Conservation (phyloP, 2,113 vertebrate species). For the Sigmodon hispidus region DNA sequence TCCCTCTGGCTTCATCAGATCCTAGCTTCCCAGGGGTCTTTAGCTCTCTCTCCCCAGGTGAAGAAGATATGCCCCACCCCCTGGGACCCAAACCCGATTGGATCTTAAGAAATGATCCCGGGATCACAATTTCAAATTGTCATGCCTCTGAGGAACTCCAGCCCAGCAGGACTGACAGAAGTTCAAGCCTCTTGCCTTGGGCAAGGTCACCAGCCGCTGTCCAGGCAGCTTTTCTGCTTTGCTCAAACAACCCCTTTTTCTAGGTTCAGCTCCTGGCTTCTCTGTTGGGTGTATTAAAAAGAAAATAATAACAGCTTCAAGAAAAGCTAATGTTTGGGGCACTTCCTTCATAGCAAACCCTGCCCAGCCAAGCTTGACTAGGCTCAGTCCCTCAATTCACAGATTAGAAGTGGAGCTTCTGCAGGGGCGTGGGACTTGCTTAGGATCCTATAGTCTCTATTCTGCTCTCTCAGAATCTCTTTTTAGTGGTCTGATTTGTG, state of each 20-base stretch:
- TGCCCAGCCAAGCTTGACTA: neutral
- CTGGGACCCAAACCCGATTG: neutral
- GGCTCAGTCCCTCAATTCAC: conserved; percentile 5
- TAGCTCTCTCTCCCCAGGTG: neutral
- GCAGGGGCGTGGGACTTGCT: neutral
- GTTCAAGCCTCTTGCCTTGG: neutral
- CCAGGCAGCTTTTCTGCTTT: neutral
- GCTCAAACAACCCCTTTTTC: neutral
- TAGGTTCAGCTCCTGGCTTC: neutral
- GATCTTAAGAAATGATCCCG: neutral
- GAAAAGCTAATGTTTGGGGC: neutral
- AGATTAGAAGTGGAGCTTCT: conserved; percentile 20
- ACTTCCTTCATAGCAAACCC: neutral
- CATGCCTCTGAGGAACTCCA: neutral
- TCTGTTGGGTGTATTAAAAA: neutral
- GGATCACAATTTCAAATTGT: neutral
- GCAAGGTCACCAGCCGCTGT: neutral
- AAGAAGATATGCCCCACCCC: neutral
- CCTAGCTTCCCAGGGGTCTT: neutral
- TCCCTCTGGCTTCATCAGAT: neutral
- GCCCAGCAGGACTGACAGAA: neutral
- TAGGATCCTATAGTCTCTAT: neutral
- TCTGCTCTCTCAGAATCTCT: neutral
- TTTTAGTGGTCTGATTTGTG: neutral
- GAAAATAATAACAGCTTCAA: neutral